Conservation (phyloP, 2,888 invertebrate genomes). For the Erpobdella octoculata region DNA sequence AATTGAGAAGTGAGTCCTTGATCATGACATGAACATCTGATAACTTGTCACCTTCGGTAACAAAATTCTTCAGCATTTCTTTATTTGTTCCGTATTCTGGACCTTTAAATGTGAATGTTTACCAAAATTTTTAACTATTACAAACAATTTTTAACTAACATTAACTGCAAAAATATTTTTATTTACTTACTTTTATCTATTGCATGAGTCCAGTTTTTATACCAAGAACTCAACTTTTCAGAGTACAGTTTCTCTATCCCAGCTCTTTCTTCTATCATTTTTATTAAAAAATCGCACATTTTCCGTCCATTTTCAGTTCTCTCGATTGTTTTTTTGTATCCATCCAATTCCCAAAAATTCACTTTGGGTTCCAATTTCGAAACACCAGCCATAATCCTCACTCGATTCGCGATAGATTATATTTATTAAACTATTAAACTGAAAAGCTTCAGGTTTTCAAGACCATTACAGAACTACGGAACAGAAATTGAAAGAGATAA, state of each 20-base stretch:
- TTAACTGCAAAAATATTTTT: neutral
- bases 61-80: conserved; percentile 26
- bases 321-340: conserved; percentile 23
- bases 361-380: neutral
- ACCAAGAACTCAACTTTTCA: conserved; percentile 21
- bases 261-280: conserved; percentile 29
- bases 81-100: conserved; percentile 29
- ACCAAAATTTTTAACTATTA: neutral
- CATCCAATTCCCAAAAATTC: conserved; percentile 29
- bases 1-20: conserved; percentile 25
- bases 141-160: neutral
- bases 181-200: conserved; percentile 25
- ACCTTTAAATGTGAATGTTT: neutral
- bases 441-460: too few relatives aligned
- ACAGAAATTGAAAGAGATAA: too few relatives aligned
- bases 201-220: conserved; percentile 23
- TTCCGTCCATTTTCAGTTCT: conserved; percentile 26
- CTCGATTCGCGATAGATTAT: too few relatives aligned
- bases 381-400: neutral
- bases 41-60: conserved; percentile 28
- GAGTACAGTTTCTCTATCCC: conserved; percentile 24
- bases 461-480: too few relatives aligned
- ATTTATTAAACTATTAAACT: too few relatives aligned
- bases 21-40: conserved; percentile 27
- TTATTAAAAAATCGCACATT: conserved; percentile 21